These are phyloP conservation scores for Rhinoderma darwinii DNA, from an alignment of 2,113 vertebrate genomes.

Conservation along the genomic window DNA sequence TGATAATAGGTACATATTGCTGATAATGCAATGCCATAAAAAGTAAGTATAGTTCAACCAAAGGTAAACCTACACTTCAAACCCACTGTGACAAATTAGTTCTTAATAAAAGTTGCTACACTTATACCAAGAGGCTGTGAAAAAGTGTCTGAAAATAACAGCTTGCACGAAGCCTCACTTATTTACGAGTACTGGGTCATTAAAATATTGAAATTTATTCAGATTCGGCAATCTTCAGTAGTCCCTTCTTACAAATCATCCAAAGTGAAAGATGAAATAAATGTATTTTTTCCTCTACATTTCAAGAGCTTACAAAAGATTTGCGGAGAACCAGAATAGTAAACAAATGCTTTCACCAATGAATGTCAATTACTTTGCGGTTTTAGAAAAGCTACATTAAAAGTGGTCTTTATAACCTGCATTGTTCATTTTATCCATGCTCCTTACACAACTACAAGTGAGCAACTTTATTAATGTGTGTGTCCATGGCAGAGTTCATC, in stretches of 20 bases:
- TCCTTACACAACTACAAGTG: neutral
- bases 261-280: neutral
- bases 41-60: neutral
- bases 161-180: neutral
- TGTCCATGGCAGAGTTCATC: neutral
- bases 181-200: neutral
- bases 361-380: constrained; percentile 1
- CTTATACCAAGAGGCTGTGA: neutral
- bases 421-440: neutral
- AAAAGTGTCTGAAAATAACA: neutral
- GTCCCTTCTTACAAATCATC: neutral
- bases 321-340: too few relatives aligned
- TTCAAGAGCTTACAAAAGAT: neutral
- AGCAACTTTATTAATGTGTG: neutral
- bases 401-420: neutral
- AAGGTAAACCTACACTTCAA: constrained; percentile 1
- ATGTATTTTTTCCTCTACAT: neutral
- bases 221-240: neutral
- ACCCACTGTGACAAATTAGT: neutral
- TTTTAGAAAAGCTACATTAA: neutral
- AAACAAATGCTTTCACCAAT: neutral
- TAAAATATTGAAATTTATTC: constrained; percentile 31
- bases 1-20: neutral
- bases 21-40: constrained; percentile 9
- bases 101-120: neutral